Base-by-base conservation (phyloP, 2,797 vertebrate genomes). In the Parambassis ranga region DNA sequence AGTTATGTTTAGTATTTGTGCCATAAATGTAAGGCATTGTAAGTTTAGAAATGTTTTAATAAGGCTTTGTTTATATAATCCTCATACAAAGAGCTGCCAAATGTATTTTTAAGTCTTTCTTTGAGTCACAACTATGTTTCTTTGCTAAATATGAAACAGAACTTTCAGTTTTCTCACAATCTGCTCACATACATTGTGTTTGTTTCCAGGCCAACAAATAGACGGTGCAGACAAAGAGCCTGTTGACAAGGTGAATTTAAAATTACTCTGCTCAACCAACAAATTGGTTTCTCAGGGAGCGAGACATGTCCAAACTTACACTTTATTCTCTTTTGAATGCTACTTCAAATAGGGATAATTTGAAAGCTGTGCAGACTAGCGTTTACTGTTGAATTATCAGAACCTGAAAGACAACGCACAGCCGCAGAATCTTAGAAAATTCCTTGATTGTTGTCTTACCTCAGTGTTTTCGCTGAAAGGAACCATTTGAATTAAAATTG, bases 161-260 rank as follows among this genome's bases (percentile, higher is more conserved):
- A 64, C 24, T 58, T n/a, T 65, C 5, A 39, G 46, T 75, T 80
- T 79, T 72, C 62, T 66, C 62, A 51, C 63, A 82, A 60, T 82
- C 64, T 61, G 61, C 73, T 82, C 68, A 77, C 61, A 75, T 73
- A 76, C 55, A 38, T 57, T 82, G 67, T 82, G 65, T 87, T 79
- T 88, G 60, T 90, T 90, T 86, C 62, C 86, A 93, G 92, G 81
- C 48, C 84, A 81, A 65, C 79, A 71, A 66, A 73, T 48, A 38
- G 80, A 88, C 4, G 58, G 48, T 7, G 33, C 48, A 62, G 71
- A 79, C 66, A 83, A 81, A 75, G 81, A 84, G 77, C 77, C 88
- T n/a, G 60, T 83, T 73, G 87, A 90, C 79, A 87, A 92, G 92
- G 92, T 93, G 81, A 91, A 79, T 85, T 68, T 75, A 47, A 76